These are phyloP conservation scores for Odontamblyopus lacepedii DNA, from an alignment of 2,797 vertebrate genomes.

Conservation along the genomic window DNA sequence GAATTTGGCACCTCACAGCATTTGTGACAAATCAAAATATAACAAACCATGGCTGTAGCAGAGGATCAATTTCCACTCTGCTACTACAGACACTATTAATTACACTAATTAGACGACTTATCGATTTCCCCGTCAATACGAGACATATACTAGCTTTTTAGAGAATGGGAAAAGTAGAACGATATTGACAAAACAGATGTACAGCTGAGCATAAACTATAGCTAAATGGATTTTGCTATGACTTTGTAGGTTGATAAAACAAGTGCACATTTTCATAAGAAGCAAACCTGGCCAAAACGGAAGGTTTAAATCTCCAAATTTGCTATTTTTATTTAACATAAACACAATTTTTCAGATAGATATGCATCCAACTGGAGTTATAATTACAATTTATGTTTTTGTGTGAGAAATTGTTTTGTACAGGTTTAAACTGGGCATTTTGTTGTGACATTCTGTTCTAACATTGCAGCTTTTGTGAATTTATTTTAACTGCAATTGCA, in stretches of 20 bases:
- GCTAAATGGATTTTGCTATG: not conserved
- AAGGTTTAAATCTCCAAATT: not conserved
- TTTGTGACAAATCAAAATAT: conserved; percentile 14
- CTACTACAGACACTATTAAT: conserved; percentile 38
- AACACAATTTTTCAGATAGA: too few relatives aligned
- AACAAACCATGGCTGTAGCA: conserved; percentile 18
- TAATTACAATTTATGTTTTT: not conserved
- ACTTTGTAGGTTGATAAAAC: too few relatives aligned
- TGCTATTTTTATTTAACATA: too few relatives aligned
- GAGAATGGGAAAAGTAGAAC: not conserved
- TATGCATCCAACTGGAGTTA: not conserved
- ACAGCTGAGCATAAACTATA: not conserved
- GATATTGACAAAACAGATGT: not conserved
- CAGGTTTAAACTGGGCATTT: not conserved
- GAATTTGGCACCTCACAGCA: conserved; percentile 10
- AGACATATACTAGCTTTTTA: conserved; percentile 12
- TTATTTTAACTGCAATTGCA: not conserved
- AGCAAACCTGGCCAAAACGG: not conserved
- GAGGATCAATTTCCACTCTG: conserved; percentile 37
- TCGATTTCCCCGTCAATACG: conserved; percentile 30
- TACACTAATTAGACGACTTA: conserved; percentile 38
- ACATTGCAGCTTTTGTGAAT: not conserved
- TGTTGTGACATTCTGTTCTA: not conserved
- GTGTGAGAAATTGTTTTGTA: not conserved
- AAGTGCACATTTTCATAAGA: not conserved